Percentiles rank a stretch among this genome's conserved stretches.
These are phyloP conservation scores for Isoperla grammatica DNA, from an alignment of 2,888 invertebrate genomes.

Conservation along the genomic window DNA sequence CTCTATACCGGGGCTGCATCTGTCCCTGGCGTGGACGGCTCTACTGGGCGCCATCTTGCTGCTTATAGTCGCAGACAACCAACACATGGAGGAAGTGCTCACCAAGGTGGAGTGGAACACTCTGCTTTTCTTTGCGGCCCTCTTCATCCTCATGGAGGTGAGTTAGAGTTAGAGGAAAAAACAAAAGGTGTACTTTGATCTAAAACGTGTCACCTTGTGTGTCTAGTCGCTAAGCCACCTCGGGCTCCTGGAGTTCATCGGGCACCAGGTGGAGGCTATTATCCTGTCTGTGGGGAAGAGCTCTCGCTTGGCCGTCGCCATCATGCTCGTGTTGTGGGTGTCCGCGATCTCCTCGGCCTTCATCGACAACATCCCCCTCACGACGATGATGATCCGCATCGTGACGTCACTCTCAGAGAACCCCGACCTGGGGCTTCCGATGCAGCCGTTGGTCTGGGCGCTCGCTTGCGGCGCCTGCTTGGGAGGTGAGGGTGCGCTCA, in stretches of 20 bases:
- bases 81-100: conserved; percentile 76
- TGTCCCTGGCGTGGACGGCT: conserved; percentile 85
- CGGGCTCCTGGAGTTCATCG: conserved; percentile 78
- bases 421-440: conserved; percentile 60
- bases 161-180: conserved; percentile 11
- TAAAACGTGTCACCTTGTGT: too few relatives aligned
- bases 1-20: conserved; percentile 69
- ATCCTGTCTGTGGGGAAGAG: conserved; percentile 63
- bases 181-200: too few relatives aligned
- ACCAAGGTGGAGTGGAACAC: conserved; percentile 89
- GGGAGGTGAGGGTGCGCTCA: conserved; percentile 73
- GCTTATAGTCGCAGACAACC: conserved; percentile 69
- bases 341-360: conserved; percentile 84
- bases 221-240: conserved; percentile 68
- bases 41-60: conserved; percentile 74
- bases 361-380: conserved; percentile 87
- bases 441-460: conserved; percentile 81
- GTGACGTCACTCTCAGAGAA: conserved; percentile 67
- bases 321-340: conserved; percentile 77
- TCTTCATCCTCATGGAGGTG: conserved; percentile 88
- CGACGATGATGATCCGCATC: conserved; percentile 87
- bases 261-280: conserved; percentile 61
- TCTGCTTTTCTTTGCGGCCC: conserved; percentile 78
- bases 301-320: conserved; percentile 63
- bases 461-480: conserved; percentile 84